phyloP scores from a whole-genome alignment of 1,140 invertebrate genomes.

The Leptoteleia sp. region DNA sequence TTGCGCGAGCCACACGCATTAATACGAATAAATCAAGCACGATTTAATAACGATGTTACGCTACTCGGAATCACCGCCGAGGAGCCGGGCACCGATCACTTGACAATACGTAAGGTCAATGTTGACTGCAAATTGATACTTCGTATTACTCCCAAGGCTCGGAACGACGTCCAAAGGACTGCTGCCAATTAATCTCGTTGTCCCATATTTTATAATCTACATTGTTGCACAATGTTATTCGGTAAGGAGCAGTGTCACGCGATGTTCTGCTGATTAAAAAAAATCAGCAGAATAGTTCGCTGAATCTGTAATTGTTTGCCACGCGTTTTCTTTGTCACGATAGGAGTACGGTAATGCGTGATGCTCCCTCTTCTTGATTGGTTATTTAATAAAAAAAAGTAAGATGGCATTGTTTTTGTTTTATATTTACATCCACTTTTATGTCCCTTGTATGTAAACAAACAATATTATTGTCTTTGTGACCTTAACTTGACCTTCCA shows the following conservation, averaged over 20 bases:
- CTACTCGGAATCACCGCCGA: slow-evolving; percentile 29
- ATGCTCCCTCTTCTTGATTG: too few species aligned
- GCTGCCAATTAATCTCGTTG: slow-evolving; percentile 48
- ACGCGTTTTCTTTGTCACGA: too few species aligned
- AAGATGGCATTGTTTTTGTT: too few species aligned
- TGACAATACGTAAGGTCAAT: slow-evolving; percentile 57
- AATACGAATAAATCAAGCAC: slow-evolving; percentile 30
- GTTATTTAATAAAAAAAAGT: too few species aligned
- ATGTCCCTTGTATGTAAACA: too few species aligned
- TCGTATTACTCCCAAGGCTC: slow-evolving; percentile 51
- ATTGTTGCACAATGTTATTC: slow-evolving; percentile 6
- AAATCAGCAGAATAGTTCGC: too few species aligned
- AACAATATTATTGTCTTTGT: too few species aligned
- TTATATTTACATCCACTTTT: too few species aligned
- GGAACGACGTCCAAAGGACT: slow-evolving; percentile 43
- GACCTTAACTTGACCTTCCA: too few species aligned
- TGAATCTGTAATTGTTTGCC: too few species aligned
- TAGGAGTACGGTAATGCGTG: too few species aligned
- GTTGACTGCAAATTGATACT: slow-evolving; percentile 56
- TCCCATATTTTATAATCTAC: slow-evolving; percentile 38
- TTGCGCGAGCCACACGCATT: neutral
- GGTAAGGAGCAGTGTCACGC: slow-evolving; percentile 5
- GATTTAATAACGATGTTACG: slow-evolving; percentile 39
- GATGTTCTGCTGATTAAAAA: neutral
- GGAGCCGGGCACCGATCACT: slow-evolving; percentile 9